These are phyloP conservation scores for Seira ritae DNA, from an alignment of 2,888 invertebrate species.

Conservation along the genomic window DNA sequence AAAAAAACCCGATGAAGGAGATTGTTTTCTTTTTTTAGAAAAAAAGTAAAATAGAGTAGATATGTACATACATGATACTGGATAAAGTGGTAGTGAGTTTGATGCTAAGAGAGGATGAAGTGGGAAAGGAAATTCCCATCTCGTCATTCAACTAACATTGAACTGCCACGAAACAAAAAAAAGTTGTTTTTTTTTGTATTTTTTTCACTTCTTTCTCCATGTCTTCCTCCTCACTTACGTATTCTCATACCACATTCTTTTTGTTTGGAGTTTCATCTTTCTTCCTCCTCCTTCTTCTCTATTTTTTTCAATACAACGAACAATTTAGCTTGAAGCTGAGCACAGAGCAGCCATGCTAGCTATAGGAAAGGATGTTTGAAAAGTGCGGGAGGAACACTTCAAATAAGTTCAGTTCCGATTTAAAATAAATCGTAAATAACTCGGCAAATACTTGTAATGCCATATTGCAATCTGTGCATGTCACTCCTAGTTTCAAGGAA, in stretches of 20 bases:
- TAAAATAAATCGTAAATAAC: constrained; percentile 65
- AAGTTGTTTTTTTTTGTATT: constrained; percentile 25
- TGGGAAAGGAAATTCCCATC: constrained; percentile 38
- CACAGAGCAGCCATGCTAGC: constrained; percentile 24
- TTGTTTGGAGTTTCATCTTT: constrained; percentile 26
- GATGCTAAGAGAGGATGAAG: background rate
- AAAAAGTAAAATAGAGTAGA: too few species aligned
- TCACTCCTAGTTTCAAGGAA: constrained; percentile 53
- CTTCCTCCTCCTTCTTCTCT: background rate
- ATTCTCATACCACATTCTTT: background rate
- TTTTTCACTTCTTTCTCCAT: background rate
- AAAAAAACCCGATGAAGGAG: too few species aligned
- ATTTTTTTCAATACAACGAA: constrained; percentile 1
- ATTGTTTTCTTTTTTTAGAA: too few species aligned
- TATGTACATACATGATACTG: background rate
- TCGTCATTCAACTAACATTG: constrained; percentile 42
- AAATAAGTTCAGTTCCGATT: constrained; percentile 56
- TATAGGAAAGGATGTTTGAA: constrained; percentile 27
- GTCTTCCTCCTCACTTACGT: constrained; percentile 26
- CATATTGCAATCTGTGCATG: constrained; percentile 60
- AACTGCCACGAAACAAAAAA: constrained; percentile 43
- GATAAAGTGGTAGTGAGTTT: background rate
- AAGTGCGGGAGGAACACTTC: constrained; percentile 40
- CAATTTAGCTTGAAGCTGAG: constrained; percentile 32
- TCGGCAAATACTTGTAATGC: constrained; percentile 62